phyloP scores from a whole-genome alignment of 2,888 invertebrate species.

The Asteroscopus sphinx region DNA sequence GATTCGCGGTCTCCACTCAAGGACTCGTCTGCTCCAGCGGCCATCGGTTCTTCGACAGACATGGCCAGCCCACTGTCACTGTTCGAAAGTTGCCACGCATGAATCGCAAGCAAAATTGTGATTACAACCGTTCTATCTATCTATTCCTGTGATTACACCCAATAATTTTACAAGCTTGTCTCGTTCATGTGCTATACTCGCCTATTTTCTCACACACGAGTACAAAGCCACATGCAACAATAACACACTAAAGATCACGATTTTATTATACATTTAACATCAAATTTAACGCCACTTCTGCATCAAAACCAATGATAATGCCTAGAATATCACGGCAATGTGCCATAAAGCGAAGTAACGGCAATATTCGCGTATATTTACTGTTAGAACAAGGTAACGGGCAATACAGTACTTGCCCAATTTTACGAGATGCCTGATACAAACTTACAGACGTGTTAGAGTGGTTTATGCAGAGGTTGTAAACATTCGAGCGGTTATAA shows the following conservation, averaged over 20 bases:
- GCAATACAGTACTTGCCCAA: slow-evolving; percentile 21
- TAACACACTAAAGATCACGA: slow-evolving; percentile 41
- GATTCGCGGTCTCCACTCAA: no score
- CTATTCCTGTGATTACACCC: no score
- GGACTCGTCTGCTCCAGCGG: no score
- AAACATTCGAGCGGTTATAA: slow-evolving; percentile 33
- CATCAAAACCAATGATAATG: slow-evolving; percentile 41
- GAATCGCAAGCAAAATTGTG: no score
- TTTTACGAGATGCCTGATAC: slow-evolving; percentile 50
- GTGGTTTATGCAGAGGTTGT: slow-evolving; percentile 40
- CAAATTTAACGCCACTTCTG: slow-evolving; percentile 27
- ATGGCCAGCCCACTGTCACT: no score
- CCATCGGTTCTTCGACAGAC: no score
- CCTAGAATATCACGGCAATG: slow-evolving; percentile 26
- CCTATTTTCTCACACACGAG: background rate
- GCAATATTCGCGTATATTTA: slow-evolving; percentile 33
- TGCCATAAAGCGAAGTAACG: slow-evolving; percentile 36
- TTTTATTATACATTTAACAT: slow-evolving; percentile 36
- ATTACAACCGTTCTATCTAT: no score
- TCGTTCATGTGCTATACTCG: background rate
- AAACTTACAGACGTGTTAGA: slow-evolving; percentile 38
- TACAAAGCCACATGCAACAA: slow-evolving; percentile 24
- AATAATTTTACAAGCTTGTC: background rate
- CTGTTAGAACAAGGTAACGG: slow-evolving; percentile 45
- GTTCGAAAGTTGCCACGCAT: no score